phyloP scores from a whole-genome alignment of 2,888 invertebrate species.

The Mythimna loreyi region DNA sequence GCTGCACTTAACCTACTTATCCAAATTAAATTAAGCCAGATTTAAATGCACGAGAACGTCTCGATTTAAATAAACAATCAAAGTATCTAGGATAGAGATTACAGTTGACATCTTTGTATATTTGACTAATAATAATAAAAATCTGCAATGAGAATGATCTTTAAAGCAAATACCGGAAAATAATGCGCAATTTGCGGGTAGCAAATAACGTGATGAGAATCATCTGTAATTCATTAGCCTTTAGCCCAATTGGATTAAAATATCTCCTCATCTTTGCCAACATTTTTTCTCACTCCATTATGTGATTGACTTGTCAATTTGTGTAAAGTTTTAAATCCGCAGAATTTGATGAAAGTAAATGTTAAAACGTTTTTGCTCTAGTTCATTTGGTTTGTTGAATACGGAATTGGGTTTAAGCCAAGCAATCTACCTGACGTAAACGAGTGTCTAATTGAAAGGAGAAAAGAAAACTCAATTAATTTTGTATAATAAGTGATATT shows the following conservation, averaged over 20 bases:
- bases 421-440: constrained; percentile 36
- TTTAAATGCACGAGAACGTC: not conserved
- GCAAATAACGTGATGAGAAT: constrained; percentile 19
- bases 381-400: constrained; percentile 29
- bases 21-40: not conserved
- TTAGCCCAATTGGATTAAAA: constrained; percentile 31
- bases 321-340: constrained; percentile 6
- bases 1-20: constrained; percentile 12
- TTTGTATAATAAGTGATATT: too few species aligned
- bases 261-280: constrained; percentile 35
- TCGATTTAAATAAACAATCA: not conserved
- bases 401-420: constrained; percentile 51
- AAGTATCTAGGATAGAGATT: not conserved
- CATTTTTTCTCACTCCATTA: not conserved
- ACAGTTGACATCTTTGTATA: constrained; percentile 1
- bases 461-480: not conserved
- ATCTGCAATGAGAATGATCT: constrained; percentile 1
- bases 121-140: constrained; percentile 5
- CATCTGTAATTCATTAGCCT: constrained; percentile 33
- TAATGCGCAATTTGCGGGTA: constrained; percentile 21
- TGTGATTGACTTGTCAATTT: constrained; percentile 37
- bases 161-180: constrained; percentile 3
- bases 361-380: constrained; percentile 39
- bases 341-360: constrained; percentile 32
- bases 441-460: constrained; percentile 9